These are phyloP conservation scores for Novumbra hubbsi DNA, from an alignment of 2,797 vertebrate genomes.

Conservation along the genomic window DNA sequence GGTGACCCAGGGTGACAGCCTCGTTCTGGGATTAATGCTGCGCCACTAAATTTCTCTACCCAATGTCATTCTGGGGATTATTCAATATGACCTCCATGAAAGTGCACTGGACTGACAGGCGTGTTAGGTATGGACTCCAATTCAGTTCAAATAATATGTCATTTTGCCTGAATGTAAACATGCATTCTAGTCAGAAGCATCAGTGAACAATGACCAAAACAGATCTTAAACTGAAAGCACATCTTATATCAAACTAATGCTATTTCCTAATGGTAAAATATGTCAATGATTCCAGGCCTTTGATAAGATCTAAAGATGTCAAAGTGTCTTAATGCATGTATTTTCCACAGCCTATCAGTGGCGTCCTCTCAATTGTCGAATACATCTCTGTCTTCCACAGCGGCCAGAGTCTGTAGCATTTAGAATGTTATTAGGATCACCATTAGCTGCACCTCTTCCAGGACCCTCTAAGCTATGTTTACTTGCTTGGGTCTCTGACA, in stretches of 20 bases:
- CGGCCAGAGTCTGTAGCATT: not conserved
- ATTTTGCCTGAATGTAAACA: not conserved
- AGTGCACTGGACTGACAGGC: not conserved
- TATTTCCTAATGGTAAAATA: too few species aligned
- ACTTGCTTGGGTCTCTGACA: slow-evolving; percentile 25
- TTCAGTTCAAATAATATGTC: not conserved
- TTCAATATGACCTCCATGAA: slow-evolving; percentile 14
- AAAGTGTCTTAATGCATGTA: not conserved
- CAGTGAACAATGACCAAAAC: not conserved
- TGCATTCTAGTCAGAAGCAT: not conserved
- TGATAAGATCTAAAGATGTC: not conserved
- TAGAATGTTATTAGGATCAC: too few species aligned
- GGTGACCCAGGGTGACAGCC: slow-evolving; percentile 36
- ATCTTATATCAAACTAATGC: too few species aligned
- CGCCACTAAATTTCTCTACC: slow-evolving; percentile 44
- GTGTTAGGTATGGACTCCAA: not conserved
- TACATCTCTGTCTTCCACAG: not conserved
- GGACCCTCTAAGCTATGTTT: slow-evolving; percentile 15
- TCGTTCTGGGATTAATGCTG: slow-evolving; percentile 53
- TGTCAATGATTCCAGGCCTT: too few species aligned
- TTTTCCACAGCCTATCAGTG: not conserved
- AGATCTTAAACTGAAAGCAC: not conserved
- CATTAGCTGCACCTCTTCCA: too few species aligned
- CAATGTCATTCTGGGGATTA: slow-evolving; percentile 50
- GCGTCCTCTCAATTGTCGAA: not conserved